A percentile compares a stretch with the other conserved stretches of the same genome.
These are phyloP conservation scores for Benitochromis conjunctus DNA, from an alignment of 2,113 vertebrate genomes.

Conservation along the genomic window DNA sequence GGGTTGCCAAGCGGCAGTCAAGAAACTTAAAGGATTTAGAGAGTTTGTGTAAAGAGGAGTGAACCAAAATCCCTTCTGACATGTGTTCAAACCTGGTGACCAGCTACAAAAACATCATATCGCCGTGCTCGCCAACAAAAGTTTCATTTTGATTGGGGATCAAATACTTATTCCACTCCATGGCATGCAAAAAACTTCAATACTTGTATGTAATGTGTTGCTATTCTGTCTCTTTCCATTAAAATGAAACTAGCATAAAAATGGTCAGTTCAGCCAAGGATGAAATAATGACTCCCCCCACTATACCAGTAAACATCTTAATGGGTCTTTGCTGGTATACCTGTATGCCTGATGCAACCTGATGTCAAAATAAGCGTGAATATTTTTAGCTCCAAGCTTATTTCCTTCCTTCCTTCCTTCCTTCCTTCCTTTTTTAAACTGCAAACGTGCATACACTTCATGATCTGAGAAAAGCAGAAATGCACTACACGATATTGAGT, in stretches of 20 bases:
- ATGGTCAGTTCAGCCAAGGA: not conserved
- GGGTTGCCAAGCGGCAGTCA: not conserved
- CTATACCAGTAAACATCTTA: not conserved
- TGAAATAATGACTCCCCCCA: not conserved
- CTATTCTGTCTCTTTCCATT: not conserved
- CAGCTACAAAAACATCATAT: not conserved
- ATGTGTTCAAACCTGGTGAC: not conserved
- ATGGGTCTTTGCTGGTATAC: not conserved
- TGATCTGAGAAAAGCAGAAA: not conserved
- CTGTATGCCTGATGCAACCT: not conserved
- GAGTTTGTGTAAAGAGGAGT: not conserved
- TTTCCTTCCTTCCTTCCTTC: not conserved
- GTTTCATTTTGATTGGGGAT: not conserved
- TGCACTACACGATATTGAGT: not conserved
- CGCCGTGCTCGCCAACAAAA: not conserved
- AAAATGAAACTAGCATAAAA: not conserved
- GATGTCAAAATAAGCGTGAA: not conserved
- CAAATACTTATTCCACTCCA: not conserved
- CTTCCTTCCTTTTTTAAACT: not conserved
- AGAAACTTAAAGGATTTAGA: not conserved
- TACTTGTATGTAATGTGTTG: not conserved
- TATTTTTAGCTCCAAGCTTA: not conserved
- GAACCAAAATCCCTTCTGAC: not conserved
- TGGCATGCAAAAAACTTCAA: not conserved
- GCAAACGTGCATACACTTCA: not conserved